Evolutionary conservation across 2,888 invertebrate genomes (phyloP), one percentile per base, ranked within the genome.

Genomic region (Cerceris ruficornis): DNA sequence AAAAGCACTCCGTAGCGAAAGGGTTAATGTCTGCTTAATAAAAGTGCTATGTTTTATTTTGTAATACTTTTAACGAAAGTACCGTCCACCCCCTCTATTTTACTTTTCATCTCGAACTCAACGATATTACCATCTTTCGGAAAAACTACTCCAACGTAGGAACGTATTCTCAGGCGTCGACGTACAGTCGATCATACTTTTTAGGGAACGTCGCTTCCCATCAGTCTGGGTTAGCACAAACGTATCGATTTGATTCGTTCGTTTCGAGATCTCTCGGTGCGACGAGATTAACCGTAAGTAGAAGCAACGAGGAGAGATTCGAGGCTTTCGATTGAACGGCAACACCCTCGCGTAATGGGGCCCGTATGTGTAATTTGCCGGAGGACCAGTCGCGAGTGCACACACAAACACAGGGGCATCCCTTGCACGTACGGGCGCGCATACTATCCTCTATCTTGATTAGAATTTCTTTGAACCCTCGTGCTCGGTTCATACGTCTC

Each of bases 381-480:
- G 69, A 61, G 81, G 70, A 75, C 74, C 71, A 55, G 54, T 57
- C 59, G 60, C 65, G 66, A 15, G 61, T 66, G 70, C 66, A 57
- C 39, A 54, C n/a, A 46, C 59, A 28, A 28, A 28, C 28, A 28
- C 28, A 28, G 4, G 28, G 4, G 28, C 28, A 4, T 28, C 28
- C 28, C 28, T 28, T 28, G 28, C 28, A 66, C 11, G 42, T 42
- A 54, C 50, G 41, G 15, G 39, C 39, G 1, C 39, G 14, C 14
- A 62, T 58, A 50, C 52, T 43, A 62, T 54, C 61, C 69, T 67
- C 67, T 77, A 84, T 88, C 86, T 88, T 87, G 87, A 91, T 90
- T 90, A 89, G 84, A 90, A 89, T 90, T 90, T 90, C 90, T 90
- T 90, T 88, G 86, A 88, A 83, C 90, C 88, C 88, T 82, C 87